Base-by-base conservation (phyloP, 1,140 invertebrate species). In the Macrosteles quadrilineatus region DNA sequence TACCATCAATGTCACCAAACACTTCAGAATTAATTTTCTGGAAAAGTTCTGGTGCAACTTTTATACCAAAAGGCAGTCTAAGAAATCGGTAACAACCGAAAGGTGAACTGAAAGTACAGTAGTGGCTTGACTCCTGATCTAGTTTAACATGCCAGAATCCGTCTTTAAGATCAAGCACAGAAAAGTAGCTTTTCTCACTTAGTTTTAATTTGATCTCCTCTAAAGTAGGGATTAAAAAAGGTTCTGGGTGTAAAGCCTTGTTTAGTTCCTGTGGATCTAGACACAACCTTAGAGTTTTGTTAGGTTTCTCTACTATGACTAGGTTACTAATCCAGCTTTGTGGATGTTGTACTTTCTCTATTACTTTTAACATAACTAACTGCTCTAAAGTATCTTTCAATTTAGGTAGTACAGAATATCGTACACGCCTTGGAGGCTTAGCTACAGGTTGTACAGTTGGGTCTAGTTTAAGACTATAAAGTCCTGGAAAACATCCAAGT, bases 191-290 rank as follows among this genome's bases (percentile, higher is more conserved):
- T 78, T 1, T 73, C 74, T 25, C 85, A 57, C 36, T 73, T 73
- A 69, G 83, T 78, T 14, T 86, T 71, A 17, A 77, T 75, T 17
- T 83, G 74, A n/a, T n/a, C n/a, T n/a, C n/a, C n/a, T n/a, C n/a
- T n/a, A n/a, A n/a, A n/a, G n/a, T n/a, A n/a, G n/a, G n/a, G n/a
- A n/a, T n/a, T n/a, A n/a, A n/a, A n/a, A n/a, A n/a, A n/a, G n/a
- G n/a, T n/a, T n/a, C n/a, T n/a, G n/a, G n/a, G n/a, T n/a, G n/a
- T n/a, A n/a, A n/a, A n/a, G n/a, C n/a, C n/a, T n/a, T n/a, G n/a
- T n/a, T n/a, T n/a, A n/a, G n/a, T n/a, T n/a, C n/a, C n/a, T n/a
- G n/a, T n/a, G n/a, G n/a, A n/a, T n/a, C n/a, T n/a, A n/a, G n/a
- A n/a, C n/a, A n/a, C n/a, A n/a, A n/a, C n/a, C n/a, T n/a, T n/a